Evolutionary conservation across 2,888 invertebrate species (phyloP).

Genomic region (Trichacis sp.): DNA sequence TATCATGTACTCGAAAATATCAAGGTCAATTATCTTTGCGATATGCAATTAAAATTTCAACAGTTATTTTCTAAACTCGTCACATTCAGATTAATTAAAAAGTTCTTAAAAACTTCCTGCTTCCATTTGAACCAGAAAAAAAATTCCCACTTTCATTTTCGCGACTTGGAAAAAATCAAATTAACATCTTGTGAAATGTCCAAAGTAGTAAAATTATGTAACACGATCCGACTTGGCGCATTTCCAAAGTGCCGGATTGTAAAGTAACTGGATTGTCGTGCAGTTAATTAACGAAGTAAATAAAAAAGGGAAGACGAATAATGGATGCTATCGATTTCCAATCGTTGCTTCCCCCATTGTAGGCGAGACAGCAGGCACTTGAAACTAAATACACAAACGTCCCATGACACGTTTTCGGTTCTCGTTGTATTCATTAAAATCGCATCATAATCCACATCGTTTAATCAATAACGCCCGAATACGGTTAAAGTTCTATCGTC

Average conservation of each 20-base stretch:
- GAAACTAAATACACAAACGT: constrained; percentile 10
- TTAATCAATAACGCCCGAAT: constrained; percentile 7
- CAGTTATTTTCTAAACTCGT: too few relatives aligned
- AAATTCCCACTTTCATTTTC: too few relatives aligned
- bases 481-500: background rate
- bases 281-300: constrained; percentile 4
- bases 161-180: background rate
- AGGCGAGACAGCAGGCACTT: constrained; percentile 1
- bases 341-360: background rate
- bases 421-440: constrained; percentile 17
- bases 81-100: too few relatives aligned
- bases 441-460: constrained; percentile 19
- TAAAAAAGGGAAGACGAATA: constrained; percentile 1
- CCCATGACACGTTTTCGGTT: background rate
- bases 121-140: too few relatives aligned
- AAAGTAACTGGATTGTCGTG: background rate
- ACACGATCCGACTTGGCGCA: background rate
- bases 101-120: too few relatives aligned
- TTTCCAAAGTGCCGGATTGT: background rate
- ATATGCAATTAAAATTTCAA: too few relatives aligned
- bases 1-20: too few relatives aligned
- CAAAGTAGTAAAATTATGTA: background rate
- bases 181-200: background rate
- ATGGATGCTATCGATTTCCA: constrained; percentile 8
- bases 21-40: too few relatives aligned